A percentile compares a stretch with the other conserved stretches of the same genome.
phyloP scores from a whole-genome alignment of 2,113 vertebrate genomes.

The Eretmochelys imbricata region DNA sequence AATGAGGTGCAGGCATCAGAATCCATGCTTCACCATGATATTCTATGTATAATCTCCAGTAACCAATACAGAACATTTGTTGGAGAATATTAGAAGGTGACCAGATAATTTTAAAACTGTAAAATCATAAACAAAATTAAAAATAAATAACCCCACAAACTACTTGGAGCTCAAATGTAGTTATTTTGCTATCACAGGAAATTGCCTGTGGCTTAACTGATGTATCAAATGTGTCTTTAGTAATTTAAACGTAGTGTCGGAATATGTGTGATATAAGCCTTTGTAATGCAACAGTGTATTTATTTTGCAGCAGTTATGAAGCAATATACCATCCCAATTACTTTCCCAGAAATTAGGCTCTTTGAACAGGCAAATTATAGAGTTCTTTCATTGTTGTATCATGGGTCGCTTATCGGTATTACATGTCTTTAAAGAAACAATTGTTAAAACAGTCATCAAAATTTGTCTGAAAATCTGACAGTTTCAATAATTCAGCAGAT shows the following conservation, averaged over 20 bases:
- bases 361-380: not conserved
- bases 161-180: not conserved
- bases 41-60: not conserved
- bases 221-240: not conserved
- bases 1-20: not conserved
- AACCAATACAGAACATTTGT: fast-evolving
- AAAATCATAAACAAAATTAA: not conserved
- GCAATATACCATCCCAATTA: not conserved
- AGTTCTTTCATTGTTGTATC: not conserved
- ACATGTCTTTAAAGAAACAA: not conserved
- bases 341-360: not conserved
- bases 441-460: not conserved
- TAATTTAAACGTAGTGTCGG: not conserved
- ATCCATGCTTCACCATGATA: not conserved
- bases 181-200: not conserved
- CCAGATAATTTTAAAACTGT: not conserved
- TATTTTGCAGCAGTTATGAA: not conserved
- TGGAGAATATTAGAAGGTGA: not conserved
- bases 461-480: not conserved
- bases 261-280: not conserved
- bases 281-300: not conserved
- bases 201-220: not conserved
- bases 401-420: not conserved
- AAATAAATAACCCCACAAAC: not conserved
- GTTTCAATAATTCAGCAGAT: not conserved